Conservation (phyloP, 2,888 invertebrate species). For the Troides helena region DNA sequence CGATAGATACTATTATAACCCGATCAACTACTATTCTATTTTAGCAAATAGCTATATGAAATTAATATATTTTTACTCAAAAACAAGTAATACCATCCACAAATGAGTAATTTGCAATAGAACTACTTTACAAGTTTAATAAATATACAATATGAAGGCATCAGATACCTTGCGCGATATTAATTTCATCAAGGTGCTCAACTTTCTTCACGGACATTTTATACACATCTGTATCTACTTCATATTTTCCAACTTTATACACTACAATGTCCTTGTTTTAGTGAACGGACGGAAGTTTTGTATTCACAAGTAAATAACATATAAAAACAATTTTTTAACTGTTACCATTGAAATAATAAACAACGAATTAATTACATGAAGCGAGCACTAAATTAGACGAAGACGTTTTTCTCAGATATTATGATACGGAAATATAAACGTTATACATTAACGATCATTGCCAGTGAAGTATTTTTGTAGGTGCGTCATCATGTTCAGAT, state of each 20-base stretch:
- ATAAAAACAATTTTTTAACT: slow-evolving; percentile 7
- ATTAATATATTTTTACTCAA: no score
- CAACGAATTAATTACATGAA: neutral
- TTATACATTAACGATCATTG: slow-evolving; percentile 36
- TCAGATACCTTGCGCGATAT: neutral
- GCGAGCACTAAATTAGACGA: slow-evolving; percentile 1
- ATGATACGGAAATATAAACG: slow-evolving; percentile 14
- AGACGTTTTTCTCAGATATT: neutral
- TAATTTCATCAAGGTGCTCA: slow-evolving; percentile 14
- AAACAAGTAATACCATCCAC: no score
- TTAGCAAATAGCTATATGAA: no score
- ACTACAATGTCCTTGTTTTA: slow-evolving; percentile 21
- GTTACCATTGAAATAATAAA: neutral
- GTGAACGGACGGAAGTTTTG: slow-evolving; percentile 24
- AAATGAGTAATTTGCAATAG: no score
- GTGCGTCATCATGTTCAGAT: slow-evolving; percentile 65
- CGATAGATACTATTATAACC: no score
- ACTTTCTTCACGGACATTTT: slow-evolving; percentile 25
- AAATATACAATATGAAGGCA: neutral
- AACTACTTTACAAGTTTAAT: neutral
- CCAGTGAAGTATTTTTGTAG: slow-evolving; percentile 59
- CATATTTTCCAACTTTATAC: slow-evolving; percentile 9
- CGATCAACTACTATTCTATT: no score
- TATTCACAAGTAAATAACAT: slow-evolving; percentile 3
- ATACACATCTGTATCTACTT: slow-evolving; percentile 6